Conservation (phyloP, 2,888 invertebrate species). For the Hypolimnas misippus region DNA sequence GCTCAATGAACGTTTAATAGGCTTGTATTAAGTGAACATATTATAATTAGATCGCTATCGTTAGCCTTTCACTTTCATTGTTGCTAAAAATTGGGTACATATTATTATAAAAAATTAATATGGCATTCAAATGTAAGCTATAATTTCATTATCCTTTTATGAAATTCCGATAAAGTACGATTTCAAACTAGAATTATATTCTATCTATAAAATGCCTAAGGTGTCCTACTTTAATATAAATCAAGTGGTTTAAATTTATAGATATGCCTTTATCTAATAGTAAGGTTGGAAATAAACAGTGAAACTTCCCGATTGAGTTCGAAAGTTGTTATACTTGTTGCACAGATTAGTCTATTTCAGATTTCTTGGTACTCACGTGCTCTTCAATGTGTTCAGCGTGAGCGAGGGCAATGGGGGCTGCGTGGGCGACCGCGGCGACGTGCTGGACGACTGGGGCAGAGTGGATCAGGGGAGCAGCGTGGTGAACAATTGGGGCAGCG, state of each 20-base stretch:
- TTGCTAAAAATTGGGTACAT: constrained; percentile 45
- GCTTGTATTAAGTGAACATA: constrained; percentile 72
- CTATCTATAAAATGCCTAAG: constrained; percentile 33
- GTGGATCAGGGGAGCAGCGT: constrained; percentile 53
- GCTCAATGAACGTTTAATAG: constrained; percentile 76
- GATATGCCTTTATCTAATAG: constrained; percentile 37
- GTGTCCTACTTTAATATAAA: constrained; percentile 37
- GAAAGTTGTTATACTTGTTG: constrained; percentile 29
- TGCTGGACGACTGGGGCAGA: constrained; percentile 52
- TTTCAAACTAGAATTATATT: constrained; percentile 18
- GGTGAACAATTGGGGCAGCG: constrained; percentile 50
- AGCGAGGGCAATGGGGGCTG: constrained; percentile 53
- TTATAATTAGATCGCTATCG: constrained; percentile 67
- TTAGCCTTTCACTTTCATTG: constrained; percentile 74
- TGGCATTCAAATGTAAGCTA: constrained; percentile 3
- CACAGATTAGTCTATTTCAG: constrained; percentile 14
- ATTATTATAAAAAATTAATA: constrained; percentile 8
- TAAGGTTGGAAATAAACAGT: constrained; percentile 38
- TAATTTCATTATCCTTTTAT: background rate
- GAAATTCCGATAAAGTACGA: background rate
- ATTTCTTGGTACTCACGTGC: constrained; percentile 42
- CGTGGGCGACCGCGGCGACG: constrained; percentile 50
- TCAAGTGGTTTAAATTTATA: constrained; percentile 38
- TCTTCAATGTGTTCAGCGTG: constrained; percentile 54
- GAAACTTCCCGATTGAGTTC: constrained; percentile 40